Conservation (phyloP, 1,140 invertebrate genomes). For the Geopemphigus sp. region DNA sequence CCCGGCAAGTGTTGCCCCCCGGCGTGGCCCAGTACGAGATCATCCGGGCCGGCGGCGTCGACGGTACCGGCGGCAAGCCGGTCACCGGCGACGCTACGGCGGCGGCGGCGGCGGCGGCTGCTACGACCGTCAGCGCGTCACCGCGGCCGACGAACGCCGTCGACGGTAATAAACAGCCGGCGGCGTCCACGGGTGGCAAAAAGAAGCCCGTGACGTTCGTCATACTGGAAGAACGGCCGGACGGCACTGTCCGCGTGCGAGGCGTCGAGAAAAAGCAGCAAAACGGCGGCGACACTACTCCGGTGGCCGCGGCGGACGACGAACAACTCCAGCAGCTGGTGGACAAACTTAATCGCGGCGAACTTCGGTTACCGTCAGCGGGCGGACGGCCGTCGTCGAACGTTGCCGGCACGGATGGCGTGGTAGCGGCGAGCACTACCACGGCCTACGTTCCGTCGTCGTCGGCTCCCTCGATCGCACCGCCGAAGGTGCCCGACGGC, state of each 20-base stretch:
- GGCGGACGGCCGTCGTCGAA: constrained; percentile 52
- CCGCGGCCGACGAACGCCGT: too few relatives aligned
- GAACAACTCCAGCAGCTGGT: constrained; percentile 59
- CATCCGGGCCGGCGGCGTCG: constrained; percentile 69
- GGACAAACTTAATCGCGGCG: constrained; percentile 75
- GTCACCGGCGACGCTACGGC: too few relatives aligned
- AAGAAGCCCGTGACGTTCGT: constrained; percentile 79
- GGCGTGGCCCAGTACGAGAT: constrained; percentile 71
- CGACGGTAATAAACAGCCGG: too few relatives aligned
- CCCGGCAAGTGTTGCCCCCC: constrained; percentile 72
- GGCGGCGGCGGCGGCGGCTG: background rate
- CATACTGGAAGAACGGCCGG: constrained; percentile 77
- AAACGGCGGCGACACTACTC: constrained; percentile 58
- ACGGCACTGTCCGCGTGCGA: constrained; percentile 78
- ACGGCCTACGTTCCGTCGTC: constrained; percentile 50
- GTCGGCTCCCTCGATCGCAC: background rate
- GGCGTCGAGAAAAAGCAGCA: constrained; percentile 67
- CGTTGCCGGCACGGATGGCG: constrained; percentile 52
- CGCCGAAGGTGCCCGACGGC: constrained; percentile 46
- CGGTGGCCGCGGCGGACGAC: constrained; percentile 55
- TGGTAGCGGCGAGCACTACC: constrained; percentile 52
- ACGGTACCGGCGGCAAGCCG: constrained; percentile 56
- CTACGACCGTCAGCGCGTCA: background rate
- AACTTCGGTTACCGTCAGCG: constrained; percentile 72
- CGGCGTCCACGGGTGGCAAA: constrained; percentile 56